Evolutionary conservation across 2,797 vertebrate genomes (phyloP), one percentile per base, ranked within the genome.

Genomic region (Leuciscus waleckii): DNA sequence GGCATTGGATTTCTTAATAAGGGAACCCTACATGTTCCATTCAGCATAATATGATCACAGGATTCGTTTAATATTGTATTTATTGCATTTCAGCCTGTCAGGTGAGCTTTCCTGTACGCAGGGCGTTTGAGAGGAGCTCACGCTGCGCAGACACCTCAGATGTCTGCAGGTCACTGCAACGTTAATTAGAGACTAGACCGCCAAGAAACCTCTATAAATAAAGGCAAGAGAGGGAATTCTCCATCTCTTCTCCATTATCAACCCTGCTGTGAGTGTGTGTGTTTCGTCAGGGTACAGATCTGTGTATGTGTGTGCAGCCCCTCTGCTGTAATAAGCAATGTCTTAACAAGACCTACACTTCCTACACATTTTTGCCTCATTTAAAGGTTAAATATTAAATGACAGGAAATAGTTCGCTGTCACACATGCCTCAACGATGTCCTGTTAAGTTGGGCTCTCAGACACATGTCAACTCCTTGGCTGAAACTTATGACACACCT

Each of bases 171-270:
- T 90, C 93, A 92, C 91, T 91, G 89, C 90, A 89, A 92, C 94
- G 87, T 92, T 94, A 94, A 96, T 94, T 96, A 92, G 84, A 79
- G 88, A 86, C 84, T 88, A 87, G 54, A 73, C 49, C 26, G 32
- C n/a, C 43, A 73, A 79, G 70, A 61, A 61, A 26, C 14, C 13
- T 23, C 46, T 74, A 80, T 79, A 86, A 81, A 83, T 74, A 86
- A 80, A 79, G 69, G 39, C 51, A 71, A 71, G 39, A 51, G 41
- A 39, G 76, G 43, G n/a, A 83, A 73, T 51, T 87, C 71, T 83
- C 81, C n/a, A 86, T 89, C 85, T 87, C 87, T 84, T 88, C 87
- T 84, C 71, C 74, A 83, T 83, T 63, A 71, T 85, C 11, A 81
- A 41, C 26, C 54, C 56, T 32, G 65, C 61, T 82, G 69, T 43